These are phyloP conservation scores for Leucopsar rothschildi DNA, from an alignment of 2,113 vertebrate genomes.

Conservation along the genomic window DNA sequence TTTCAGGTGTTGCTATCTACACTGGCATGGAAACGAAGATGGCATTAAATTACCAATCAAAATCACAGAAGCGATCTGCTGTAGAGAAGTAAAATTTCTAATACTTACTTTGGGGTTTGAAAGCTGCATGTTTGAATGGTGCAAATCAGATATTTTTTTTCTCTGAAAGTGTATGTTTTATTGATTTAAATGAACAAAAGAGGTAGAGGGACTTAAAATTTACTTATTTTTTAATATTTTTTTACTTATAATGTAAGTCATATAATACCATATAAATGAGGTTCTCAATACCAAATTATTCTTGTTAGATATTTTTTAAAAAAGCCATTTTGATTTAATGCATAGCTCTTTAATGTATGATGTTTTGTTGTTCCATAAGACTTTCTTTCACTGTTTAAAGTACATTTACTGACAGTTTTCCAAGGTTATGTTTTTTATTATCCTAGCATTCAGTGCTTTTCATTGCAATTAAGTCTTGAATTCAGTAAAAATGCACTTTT, in stretches of 20 bases:
- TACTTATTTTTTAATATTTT: neutral
- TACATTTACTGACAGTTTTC: neutral
- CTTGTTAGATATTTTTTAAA: neutral
- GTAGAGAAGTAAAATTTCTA: conserved; percentile 91
- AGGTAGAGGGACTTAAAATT: neutral
- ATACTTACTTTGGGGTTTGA: neutral
- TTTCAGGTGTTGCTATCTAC: conserved; percentile 91
- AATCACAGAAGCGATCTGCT: conserved; percentile 97
- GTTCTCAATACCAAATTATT: neutral
- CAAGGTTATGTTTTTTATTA: neutral
- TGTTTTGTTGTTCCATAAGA: neutral
- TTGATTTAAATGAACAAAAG: neutral
- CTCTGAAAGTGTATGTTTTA: neutral
- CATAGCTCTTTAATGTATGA: neutral
- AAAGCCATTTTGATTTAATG: neutral
- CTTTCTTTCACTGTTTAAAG: neutral
- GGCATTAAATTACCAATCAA: conserved; percentile 97
- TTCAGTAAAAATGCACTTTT: neutral
- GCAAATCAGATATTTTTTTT: neutral
- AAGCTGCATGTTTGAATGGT: neutral
- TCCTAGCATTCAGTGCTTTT: neutral
- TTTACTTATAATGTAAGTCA: neutral
- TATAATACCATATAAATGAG: neutral
- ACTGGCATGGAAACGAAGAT: conserved; percentile 99
- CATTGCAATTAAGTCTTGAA: neutral